Percentiles rank a stretch among this genome's conserved stretches.
These are phyloP conservation scores for Gryllus longicercus DNA, from an alignment of 2,888 invertebrate species.

Conservation along the genomic window DNA sequence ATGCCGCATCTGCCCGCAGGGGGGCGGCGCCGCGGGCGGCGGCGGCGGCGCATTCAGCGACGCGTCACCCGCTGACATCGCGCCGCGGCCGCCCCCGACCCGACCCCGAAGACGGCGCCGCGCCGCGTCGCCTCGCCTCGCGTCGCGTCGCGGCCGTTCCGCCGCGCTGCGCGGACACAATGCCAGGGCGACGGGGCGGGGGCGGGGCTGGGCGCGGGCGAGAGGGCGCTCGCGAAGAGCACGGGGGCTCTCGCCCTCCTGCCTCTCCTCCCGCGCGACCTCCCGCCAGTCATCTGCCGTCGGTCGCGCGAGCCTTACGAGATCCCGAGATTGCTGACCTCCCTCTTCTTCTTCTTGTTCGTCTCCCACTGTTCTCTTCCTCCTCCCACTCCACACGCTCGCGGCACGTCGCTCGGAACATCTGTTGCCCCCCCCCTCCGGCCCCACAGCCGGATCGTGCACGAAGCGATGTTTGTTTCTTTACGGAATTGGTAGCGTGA, in stretches of 20 bases:
- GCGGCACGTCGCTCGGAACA: not conserved
- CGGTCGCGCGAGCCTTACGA: not conserved
- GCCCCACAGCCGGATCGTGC: not conserved
- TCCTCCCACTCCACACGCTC: not conserved
- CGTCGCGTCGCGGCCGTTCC: constrained; percentile 3
- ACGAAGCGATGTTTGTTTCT: constrained; percentile 17
- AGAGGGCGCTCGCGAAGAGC: not conserved
- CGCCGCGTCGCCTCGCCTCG: not conserved
- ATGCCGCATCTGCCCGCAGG: not conserved
- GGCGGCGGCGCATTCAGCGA: not conserved
- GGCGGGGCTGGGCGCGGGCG: not conserved
- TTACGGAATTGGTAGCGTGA: constrained; percentile 1
- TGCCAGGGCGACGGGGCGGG: not conserved
- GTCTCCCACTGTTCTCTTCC: not conserved
- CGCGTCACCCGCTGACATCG: not conserved
- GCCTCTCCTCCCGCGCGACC: not conserved
- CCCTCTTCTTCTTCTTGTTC: not conserved
- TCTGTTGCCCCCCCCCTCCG: not conserved
- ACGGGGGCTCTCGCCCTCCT: not conserved
- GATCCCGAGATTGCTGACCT: not conserved
- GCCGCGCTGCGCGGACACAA: not conserved
- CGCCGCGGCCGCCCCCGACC: not conserved
- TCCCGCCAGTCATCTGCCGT: constrained; percentile 3
- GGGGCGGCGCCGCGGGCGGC: not conserved
- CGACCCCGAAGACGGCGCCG: not conserved